Conservation (phyloP, 2,113 vertebrate genomes). For the Panthera leo region DNA sequence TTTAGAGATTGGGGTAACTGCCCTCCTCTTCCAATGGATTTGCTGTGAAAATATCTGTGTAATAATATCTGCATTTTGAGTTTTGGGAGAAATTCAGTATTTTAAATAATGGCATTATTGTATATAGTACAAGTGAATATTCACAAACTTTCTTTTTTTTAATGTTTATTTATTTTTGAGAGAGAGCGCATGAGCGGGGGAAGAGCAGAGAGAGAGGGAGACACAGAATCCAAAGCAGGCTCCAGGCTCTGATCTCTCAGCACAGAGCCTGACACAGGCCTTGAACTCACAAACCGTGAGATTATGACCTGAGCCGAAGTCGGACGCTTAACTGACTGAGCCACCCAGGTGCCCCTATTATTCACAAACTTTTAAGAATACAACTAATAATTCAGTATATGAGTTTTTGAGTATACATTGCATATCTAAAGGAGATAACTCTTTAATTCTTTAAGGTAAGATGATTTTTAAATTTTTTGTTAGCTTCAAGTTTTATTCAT, state of each 20-base stretch:
- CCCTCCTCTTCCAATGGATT: constrained; percentile 15
- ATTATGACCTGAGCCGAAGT: too few relatives aligned
- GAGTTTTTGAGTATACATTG: constrained; percentile 39
- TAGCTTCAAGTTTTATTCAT: constrained; percentile 24
- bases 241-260: too few relatives aligned
- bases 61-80: constrained; percentile 19
- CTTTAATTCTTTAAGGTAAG: constrained; percentile 60
- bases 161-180: too few relatives aligned
- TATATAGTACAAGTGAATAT: constrained; percentile 43
- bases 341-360: background rate
- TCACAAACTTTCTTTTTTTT: background rate
- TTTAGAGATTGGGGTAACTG: background rate
- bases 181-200: too few relatives aligned
- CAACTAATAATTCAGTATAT: constrained; percentile 3
- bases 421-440: constrained; percentile 29
- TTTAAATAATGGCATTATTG: constrained; percentile 57
- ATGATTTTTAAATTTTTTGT: constrained; percentile 66
- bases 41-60: constrained; percentile 16
- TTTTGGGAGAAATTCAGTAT: constrained; percentile 44
- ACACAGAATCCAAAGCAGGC: too few relatives aligned
- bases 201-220: too few relatives aligned
- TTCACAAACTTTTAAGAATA: constrained; percentile 45
- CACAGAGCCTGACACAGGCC: too few relatives aligned
- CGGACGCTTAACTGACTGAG: too few relatives aligned
- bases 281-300: too few relatives aligned